Conservation (phyloP, 2,797 vertebrate genomes). For the Argentina silus region DNA sequence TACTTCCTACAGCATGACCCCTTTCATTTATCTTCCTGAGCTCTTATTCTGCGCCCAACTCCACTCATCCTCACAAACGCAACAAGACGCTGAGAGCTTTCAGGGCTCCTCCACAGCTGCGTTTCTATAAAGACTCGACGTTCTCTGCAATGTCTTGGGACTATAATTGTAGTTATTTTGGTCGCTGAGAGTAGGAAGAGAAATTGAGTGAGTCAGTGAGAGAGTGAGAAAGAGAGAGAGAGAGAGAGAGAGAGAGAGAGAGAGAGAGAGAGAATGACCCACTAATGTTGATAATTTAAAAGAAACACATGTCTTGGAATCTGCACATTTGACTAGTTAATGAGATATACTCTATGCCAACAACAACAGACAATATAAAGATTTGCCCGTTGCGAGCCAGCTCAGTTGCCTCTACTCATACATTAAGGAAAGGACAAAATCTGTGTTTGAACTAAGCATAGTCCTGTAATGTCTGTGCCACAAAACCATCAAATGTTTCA, state of each 20-base stretch:
- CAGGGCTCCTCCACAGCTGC: neutral
- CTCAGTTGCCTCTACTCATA: neutral
- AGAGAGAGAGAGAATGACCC: neutral
- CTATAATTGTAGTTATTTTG: neutral
- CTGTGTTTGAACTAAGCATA: slow-evolving; percentile 3
- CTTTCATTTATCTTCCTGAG: neutral
- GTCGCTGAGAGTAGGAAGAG: neutral
- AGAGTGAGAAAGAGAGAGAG: neutral
- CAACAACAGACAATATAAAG: too few relatives aligned
- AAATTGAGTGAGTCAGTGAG: neutral
- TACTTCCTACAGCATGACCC: too few relatives aligned
- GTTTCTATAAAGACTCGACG: neutral
- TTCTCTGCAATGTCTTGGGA: neutral
- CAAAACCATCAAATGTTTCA: slow-evolving; percentile 6
- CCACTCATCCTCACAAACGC: neutral
- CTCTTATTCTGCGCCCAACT: neutral
- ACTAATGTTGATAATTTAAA: neutral
- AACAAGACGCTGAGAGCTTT: neutral
- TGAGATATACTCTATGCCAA: too few relatives aligned
- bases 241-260: neutral
- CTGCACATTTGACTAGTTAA: neutral
- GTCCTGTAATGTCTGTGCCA: neutral
- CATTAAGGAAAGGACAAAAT: neutral
- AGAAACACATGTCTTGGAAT: neutral
- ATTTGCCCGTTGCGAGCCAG: neutral